Base-by-base conservation (phyloP, 2,113 vertebrate species). In the Tetrao urogallus region DNA sequence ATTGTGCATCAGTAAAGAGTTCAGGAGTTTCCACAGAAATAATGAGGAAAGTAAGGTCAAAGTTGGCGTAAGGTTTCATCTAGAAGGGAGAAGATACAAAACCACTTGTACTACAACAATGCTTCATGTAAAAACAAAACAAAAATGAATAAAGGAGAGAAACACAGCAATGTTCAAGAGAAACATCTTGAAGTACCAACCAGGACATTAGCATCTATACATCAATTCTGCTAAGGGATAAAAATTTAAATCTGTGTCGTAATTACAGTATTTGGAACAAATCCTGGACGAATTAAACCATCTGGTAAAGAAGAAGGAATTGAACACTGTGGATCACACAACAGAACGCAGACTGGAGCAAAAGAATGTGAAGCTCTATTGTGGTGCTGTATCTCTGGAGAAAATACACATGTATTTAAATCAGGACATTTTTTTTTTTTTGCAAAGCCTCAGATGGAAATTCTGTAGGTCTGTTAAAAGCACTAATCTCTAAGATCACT, bases 31-130 rank as follows among this genome's bases (percentile, higher is more conserved):
- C 7, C 40, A 57, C 40, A 73, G 18, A 40, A 57, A 58, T 40
- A 36, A 24, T 27, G 27, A 70, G 11, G 21, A 50, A 93, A 77
- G 10, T 2, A 57, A 18, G 21, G 7, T 60, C n/a, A 72, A 77
- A 78, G 6, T 7, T 57, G 4, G 28, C 10, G 20, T 1, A 89
- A 11, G 45, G 64, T 77, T 94, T 72, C 60, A 81, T 17, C 14
- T 71, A 18, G 57, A 61, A 82, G 3, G 3, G 11, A 78, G 27
- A n/a, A 66, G 9, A 40, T 17, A 2, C 4, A 18, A 16, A 81
- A 34, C 42, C 4, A 30, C 14, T 32, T 50, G 2, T 10, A 58
- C 0, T 0, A 43, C 16, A 10, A 28, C 14, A 14, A 38, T 1
- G 32, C 7, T 36, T 63, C 0, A 56, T 5, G 19, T 1, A 69